A percentile compares a stretch with the other conserved stretches of the same genome.
These are phyloP conservation scores for Podocnemis expansa DNA, from an alignment of 2,113 vertebrate genomes.

Conservation along the genomic window DNA sequence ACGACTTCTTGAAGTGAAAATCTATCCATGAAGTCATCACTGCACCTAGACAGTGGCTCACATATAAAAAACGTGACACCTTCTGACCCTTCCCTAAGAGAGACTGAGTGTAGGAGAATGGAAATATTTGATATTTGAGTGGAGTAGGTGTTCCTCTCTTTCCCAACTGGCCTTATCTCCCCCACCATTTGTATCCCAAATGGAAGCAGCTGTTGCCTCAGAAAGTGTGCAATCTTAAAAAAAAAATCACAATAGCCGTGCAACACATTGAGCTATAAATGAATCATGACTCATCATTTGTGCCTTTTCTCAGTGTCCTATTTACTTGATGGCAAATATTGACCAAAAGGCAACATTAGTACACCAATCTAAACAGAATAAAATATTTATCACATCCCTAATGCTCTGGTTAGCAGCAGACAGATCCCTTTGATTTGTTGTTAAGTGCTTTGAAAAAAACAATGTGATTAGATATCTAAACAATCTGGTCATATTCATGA, in stretches of 20 bases:
- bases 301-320: neutral
- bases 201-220: neutral
- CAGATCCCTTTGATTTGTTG: neutral
- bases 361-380: neutral
- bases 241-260: neutral
- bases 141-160: neutral
- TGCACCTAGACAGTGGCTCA: neutral
- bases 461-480: neutral
- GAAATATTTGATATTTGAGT: neutral
- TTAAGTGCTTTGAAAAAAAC: neutral
- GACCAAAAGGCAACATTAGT: neutral
- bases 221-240: neutral
- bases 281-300: neutral
- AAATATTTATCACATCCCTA: neutral
- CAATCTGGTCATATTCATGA: neutral
- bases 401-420: neutral
- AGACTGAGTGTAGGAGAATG: accelerated
- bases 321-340: neutral
- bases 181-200: neutral
- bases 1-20: neutral
- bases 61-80: neutral
- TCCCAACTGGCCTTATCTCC: neutral
- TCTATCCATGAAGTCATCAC: neutral
- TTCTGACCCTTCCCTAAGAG: accelerated
- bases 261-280: neutral